Percentiles rank a stretch among this genome's conserved stretches.
Conservation (phyloP, 2,888 invertebrate genomes). For the Spilosoma lubricipeda region DNA sequence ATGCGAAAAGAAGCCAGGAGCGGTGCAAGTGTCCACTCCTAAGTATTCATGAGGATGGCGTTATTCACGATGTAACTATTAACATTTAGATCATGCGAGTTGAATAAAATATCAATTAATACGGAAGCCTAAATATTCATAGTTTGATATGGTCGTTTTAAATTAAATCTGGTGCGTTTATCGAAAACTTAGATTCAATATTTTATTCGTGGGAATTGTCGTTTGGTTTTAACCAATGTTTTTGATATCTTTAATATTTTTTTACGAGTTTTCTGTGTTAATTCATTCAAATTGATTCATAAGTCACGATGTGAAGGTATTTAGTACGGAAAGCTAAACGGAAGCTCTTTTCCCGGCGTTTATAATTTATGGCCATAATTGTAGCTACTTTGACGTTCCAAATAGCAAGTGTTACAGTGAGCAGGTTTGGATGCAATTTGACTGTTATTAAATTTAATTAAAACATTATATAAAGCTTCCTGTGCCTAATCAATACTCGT, state of each 20-base stretch:
- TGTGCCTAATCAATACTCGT: conserved; percentile 7
- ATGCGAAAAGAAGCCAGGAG: conserved; percentile 70
- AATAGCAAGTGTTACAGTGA: conserved; percentile 15
- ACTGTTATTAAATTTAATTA: conserved; percentile 17
- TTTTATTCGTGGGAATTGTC: conserved; percentile 56
- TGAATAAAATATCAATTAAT: conserved; percentile 47
- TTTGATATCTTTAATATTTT: conserved; percentile 36
- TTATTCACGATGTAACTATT: conserved; percentile 59
- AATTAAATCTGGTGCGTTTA: conserved; percentile 39
- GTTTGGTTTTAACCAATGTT: conserved; percentile 43
- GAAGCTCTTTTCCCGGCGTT: conserved; percentile 41
- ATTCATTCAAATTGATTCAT: conserved; percentile 53
- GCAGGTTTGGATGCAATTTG: conserved; percentile 23
- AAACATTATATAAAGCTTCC: conserved; percentile 16
- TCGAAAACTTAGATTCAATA: conserved; percentile 35
- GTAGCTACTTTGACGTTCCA: conserved; percentile 12
- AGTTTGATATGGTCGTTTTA: conserved; percentile 31
- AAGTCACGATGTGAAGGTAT: conserved; percentile 42
- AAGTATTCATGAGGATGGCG: conserved; percentile 73
- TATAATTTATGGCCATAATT: conserved; percentile 18
- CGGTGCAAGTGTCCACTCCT: conserved; percentile 70
- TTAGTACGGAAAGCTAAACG: conserved; percentile 40
- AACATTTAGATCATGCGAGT: conserved; percentile 49
- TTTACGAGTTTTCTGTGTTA: conserved; percentile 30
- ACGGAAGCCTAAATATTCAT: conserved; percentile 50